Conservation (phyloP, 1,140 invertebrate genomes). For the Aphelenchoides fujianensis region DNA sequence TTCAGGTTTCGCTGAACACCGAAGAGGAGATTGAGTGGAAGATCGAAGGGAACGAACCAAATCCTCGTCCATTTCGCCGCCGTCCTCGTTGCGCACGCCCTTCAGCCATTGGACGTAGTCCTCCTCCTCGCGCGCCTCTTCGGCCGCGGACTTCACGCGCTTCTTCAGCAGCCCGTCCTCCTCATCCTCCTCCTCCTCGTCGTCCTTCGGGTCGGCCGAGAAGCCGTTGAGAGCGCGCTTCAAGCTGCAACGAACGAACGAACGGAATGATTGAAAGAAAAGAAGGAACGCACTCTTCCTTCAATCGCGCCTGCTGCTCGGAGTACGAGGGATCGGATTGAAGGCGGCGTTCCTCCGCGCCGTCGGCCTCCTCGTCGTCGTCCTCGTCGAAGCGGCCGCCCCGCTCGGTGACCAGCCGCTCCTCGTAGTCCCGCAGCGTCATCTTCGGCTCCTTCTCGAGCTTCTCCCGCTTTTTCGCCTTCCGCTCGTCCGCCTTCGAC, state of each 20-base stretch:
- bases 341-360: background rate
- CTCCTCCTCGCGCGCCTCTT: constrained; percentile 70
- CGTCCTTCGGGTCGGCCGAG: constrained; percentile 64
- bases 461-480: too few relatives aligned
- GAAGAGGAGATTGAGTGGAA: constrained; percentile 17
- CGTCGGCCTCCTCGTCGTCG: constrained; percentile 30
- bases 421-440: constrained; percentile 76
- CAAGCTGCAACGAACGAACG: constrained; percentile 57
- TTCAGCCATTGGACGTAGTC: constrained; percentile 79
- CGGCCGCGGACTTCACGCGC: constrained; percentile 69
- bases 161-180: constrained; percentile 66
- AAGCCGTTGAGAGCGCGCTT: constrained; percentile 46
- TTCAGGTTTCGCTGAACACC: constrained; percentile 70
- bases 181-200: constrained; percentile 65
- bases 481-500: too few relatives aligned
- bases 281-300: constrained; percentile 66
- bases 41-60: background rate
- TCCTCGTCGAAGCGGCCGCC: constrained; percentile 66
- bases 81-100: constrained; percentile 71
- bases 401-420: constrained; percentile 73
- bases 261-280: constrained; percentile 2
- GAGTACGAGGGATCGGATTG: constrained; percentile 66
- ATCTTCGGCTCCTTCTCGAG: constrained; percentile 68
- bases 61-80: constrained; percentile 63
- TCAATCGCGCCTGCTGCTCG: constrained; percentile 72